These are phyloP conservation scores for Atta colombica DNA, from an alignment of 1,140 invertebrate genomes.

Conservation along the genomic window DNA sequence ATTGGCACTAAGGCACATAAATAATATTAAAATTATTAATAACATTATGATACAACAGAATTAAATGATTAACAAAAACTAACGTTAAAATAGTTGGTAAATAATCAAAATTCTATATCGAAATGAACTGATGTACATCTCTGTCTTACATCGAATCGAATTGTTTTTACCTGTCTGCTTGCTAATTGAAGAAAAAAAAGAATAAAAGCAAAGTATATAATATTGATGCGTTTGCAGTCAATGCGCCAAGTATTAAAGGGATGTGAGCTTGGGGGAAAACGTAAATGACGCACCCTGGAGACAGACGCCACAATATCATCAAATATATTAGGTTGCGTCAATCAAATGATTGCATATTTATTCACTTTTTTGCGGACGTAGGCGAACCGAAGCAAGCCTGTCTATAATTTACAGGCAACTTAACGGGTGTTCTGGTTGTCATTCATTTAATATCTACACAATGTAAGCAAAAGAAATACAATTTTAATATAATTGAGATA, in stretches of 20 bases:
- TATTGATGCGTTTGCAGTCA: constrained; percentile 38
- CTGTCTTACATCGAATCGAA: constrained; percentile 11
- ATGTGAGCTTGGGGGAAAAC: constrained; percentile 7
- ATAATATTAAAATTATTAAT: background rate
- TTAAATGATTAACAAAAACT: background rate
- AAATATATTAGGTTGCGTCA: constrained; percentile 40
- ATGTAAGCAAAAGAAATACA: background rate
- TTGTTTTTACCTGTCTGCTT: background rate
- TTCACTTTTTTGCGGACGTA: background rate
- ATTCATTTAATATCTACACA: background rate
- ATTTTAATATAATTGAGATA: constrained; percentile 1
- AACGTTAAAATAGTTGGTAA: background rate
- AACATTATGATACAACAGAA: background rate
- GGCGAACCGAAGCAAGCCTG: background rate
- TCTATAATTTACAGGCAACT: constrained; percentile 26
- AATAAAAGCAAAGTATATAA: constrained; percentile 15
- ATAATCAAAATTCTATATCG: background rate
- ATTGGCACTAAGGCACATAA: background rate
- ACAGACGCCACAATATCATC: constrained; percentile 23
- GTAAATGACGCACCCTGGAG: constrained; percentile 39
- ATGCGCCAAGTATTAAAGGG: constrained; percentile 46
- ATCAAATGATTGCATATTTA: constrained; percentile 61
- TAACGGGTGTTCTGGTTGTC: constrained; percentile 14
- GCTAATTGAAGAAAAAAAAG: constrained; percentile 36
- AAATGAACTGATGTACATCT: background rate